Evolutionary conservation across 2,888 invertebrate genomes (phyloP).

Genomic region (Rosalia funebris): DNA sequence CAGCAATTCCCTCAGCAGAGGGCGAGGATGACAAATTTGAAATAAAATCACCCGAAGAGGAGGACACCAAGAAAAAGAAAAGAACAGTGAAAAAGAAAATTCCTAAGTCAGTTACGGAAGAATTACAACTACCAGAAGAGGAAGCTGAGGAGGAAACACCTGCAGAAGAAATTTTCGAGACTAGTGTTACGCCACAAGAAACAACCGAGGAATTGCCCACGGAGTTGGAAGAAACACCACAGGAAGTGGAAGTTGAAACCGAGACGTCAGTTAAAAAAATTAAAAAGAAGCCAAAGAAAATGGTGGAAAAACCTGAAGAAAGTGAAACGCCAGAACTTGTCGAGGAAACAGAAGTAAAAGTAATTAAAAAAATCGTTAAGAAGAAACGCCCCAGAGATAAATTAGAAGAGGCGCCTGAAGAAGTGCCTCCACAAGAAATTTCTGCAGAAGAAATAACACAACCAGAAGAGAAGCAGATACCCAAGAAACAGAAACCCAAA

Average conservation of each 20-base stretch:
- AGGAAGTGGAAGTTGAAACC: constrained; percentile 42
- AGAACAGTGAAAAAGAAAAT: constrained; percentile 58
- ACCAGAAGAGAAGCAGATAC: constrained; percentile 18
- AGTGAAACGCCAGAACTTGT: constrained; percentile 40
- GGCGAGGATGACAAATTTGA: constrained; percentile 51
- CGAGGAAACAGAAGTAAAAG: constrained; percentile 53
- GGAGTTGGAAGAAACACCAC: constrained; percentile 48
- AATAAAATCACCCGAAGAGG: constrained; percentile 52
- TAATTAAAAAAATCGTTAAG: constrained; percentile 44
- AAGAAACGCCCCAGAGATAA: constrained; percentile 58
- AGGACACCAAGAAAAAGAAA: constrained; percentile 48
- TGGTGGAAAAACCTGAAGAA: constrained; percentile 14
- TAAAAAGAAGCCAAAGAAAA: constrained; percentile 10
- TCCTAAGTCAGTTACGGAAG: constrained; percentile 26
- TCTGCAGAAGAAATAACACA: constrained; percentile 49
- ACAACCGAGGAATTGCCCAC: constrained; percentile 41
- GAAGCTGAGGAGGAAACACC: constrained; percentile 48
- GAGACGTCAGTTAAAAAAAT: constrained; percentile 35
- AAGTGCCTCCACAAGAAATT: constrained; percentile 54
- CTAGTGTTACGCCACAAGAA: not conserved
- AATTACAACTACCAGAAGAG: constrained; percentile 55
- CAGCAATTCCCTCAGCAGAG: constrained; percentile 46
- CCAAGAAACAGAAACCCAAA: constrained; percentile 33
- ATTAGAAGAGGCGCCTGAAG: constrained; percentile 29
- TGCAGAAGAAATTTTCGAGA: constrained; percentile 32